Evolutionary conservation across 2,113 vertebrate species (phyloP).

Genomic region (Oryzias woworae): DNA sequence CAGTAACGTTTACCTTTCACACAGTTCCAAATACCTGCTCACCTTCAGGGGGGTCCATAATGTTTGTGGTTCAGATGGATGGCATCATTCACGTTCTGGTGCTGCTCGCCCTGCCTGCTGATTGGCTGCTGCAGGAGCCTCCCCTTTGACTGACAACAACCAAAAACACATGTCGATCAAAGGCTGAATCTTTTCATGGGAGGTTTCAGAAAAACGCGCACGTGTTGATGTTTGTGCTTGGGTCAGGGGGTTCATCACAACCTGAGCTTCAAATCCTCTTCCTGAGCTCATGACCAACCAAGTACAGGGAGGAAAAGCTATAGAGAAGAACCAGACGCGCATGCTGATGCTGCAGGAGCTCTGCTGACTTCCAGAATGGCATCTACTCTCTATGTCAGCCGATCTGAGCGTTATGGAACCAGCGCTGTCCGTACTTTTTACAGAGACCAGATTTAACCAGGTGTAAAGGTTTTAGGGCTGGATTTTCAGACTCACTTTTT

Average conservation of each 20-base stretch:
- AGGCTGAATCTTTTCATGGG: constrained; percentile 1
- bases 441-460: too few species aligned
- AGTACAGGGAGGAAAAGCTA: constrained; percentile 7
- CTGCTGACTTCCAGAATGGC: too few species aligned
- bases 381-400: too few species aligned
- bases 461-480: too few species aligned
- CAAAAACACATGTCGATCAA: constrained; percentile 9
- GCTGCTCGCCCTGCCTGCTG: constrained; percentile 14
- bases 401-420: too few species aligned
- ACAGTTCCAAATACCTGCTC: not conserved
- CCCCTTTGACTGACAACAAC: constrained; percentile 41
- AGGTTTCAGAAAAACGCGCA: constrained; percentile 1
- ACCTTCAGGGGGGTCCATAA: not conserved
- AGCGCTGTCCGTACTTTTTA: too few species aligned
- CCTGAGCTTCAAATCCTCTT: constrained; percentile 49
- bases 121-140: constrained; percentile 59
- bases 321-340: constrained; percentile 14
- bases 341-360: too few species aligned
- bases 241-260: constrained; percentile 28
- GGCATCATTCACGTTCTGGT: not conserved
- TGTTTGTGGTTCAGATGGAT: not conserved
- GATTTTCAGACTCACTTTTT: too few species aligned
- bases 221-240: constrained; percentile 9
- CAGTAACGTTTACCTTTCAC: not conserved
- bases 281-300: constrained; percentile 42